Base-by-base conservation (phyloP, 2,113 vertebrate species). In the Mesoclemmys tuberculata region DNA sequence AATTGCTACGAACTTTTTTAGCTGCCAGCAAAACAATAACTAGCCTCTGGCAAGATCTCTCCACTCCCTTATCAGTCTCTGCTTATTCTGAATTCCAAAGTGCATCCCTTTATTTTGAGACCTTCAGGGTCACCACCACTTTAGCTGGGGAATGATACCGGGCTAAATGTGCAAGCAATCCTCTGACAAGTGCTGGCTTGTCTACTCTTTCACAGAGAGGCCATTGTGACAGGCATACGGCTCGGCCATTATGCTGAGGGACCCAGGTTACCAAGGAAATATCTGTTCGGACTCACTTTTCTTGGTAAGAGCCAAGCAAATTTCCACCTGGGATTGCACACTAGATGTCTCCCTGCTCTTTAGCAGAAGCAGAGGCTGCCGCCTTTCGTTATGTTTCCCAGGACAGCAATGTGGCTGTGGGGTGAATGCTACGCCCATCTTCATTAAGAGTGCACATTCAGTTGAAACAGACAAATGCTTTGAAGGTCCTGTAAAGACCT, bases 91-190 rank as follows among this genome's bases (percentile, higher is more conserved):
- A 61, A 46, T 64, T 82, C n/a, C 52, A 44, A 74, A 14, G 4
- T 58, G n/a, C 55, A 87, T 2, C 27, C 10, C 27, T 64, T 78
- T n/a, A 2, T 9, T 38, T 13, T 2, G 64, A 61, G 41, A n/a
- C 9, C 78, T 78, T 35, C 89, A 24, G 51, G 80, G 81, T 3
- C n/a, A 1, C 0, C 0, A 3, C 2, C 5, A 0, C 0, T 13
- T 18, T 6, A 31, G 1, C 4, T 6, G 0, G 1, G 22, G n/a
- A 2, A 18, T 29, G 48, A 11, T 58, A 3, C 2, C 68, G 29
- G 18, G 19, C n/a, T 56, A 55, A 49, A 38, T 10, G 18, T 4
- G 68, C 41, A 75, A 7, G 35, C 58, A 19, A n/a, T 4, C 24
- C 11, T 56, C 14, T 1, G 1, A 56, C 16, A n/a, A 71, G 31